phyloP scores from a whole-genome alignment of 2,797 vertebrate species.

The Synanceia verrucosa region DNA sequence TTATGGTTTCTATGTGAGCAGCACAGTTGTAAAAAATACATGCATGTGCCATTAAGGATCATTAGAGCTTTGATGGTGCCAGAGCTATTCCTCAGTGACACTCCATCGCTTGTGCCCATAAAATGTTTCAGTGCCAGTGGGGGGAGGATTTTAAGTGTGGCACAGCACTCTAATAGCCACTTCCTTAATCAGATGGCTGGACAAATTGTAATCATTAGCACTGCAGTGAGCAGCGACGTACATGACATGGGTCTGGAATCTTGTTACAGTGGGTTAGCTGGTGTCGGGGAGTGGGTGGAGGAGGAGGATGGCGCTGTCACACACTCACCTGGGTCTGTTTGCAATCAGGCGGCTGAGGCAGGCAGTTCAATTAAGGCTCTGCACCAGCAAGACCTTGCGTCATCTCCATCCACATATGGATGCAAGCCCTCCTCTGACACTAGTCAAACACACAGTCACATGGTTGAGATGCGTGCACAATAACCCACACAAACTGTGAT shows the following conservation, averaged over 20 bases:
- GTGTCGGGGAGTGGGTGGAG: constrained; percentile 3
- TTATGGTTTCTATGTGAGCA: constrained; percentile 61
- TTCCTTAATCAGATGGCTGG: constrained; percentile 70
- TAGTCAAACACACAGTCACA: neutral
- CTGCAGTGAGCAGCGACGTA: constrained; percentile 44
- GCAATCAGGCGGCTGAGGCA: constrained; percentile 60
- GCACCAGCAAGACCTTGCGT: constrained; percentile 37
- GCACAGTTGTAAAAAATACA: constrained; percentile 71
- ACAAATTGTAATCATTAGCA: constrained; percentile 78
- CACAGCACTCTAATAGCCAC: constrained; percentile 55
- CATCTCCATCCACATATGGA: constrained; percentile 42
- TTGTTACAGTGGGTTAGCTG: constrained; percentile 52
- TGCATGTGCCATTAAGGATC: constrained; percentile 70
- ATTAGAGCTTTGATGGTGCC: constrained; percentile 70
- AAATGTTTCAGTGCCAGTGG: constrained; percentile 52
- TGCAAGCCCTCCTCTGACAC: constrained; percentile 20
- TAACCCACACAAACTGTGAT: constrained; percentile 55
- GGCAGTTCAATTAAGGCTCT: constrained; percentile 47
- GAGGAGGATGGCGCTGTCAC: constrained; percentile 33
- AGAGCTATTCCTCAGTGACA: constrained; percentile 72
- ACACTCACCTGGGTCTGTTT: constrained; percentile 75
- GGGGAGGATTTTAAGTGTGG: constrained; percentile 64
- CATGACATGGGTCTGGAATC: constrained; percentile 55
- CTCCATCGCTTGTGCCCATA: constrained; percentile 71
- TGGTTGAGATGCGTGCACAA: constrained; percentile 13